A percentile compares a stretch with the other conserved stretches of the same genome.
phyloP scores from a whole-genome alignment of 2,797 vertebrate genomes.

The Margarornis squamiger region DNA sequence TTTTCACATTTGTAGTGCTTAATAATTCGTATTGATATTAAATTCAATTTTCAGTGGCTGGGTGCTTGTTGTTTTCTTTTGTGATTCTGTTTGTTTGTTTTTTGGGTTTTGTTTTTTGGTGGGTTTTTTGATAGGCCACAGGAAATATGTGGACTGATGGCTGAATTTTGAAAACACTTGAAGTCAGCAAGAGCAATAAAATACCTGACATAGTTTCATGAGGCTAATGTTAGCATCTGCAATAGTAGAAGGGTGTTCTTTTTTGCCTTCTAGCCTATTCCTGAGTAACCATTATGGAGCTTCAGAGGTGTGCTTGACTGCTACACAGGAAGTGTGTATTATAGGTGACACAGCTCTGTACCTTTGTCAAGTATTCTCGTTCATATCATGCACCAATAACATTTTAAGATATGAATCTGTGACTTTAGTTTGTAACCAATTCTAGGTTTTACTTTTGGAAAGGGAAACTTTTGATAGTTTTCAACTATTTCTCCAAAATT shows the following conservation, averaged over 20 bases:
- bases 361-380: not conserved
- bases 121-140: not conserved
- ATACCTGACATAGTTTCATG: not conserved
- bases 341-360: not conserved
- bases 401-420: not conserved
- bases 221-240: not conserved
- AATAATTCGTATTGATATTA: not conserved
- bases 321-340: not conserved
- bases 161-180: not conserved
- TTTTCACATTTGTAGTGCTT: not conserved
- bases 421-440: not conserved
- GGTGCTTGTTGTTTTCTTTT: not conserved
- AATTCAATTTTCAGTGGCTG: not conserved
- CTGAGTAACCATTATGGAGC: not conserved
- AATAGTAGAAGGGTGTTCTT: not conserved
- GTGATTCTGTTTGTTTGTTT: no score
- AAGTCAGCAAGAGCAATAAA: not conserved
- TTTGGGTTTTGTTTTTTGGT: not conserved
- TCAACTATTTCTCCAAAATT: not conserved
- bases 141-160: not conserved
- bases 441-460: not conserved
- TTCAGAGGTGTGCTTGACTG: not conserved
- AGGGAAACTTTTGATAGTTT: not conserved
- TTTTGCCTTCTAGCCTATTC: not conserved
- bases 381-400: not conserved